Percentiles rank a stretch among this genome's conserved stretches.
Evolutionary conservation across 1,140 invertebrate species (phyloP).

Genomic region (Himalopsyche phryganea): DNA sequence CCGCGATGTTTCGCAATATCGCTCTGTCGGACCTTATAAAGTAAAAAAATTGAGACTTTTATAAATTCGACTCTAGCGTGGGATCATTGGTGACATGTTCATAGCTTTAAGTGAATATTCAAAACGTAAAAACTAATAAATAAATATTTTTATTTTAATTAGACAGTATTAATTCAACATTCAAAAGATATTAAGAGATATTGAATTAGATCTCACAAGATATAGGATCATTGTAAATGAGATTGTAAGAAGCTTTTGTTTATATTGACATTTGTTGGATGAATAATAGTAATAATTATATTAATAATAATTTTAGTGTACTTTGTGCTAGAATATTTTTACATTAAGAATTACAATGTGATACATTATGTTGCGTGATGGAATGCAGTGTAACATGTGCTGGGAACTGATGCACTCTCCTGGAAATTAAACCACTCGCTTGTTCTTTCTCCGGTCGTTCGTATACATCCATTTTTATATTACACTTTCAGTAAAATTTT

Average conservation of each 20-base stretch:
- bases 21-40: constrained; percentile 1
- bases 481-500: no score
- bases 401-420: constrained; percentile 22
- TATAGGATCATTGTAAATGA: constrained; percentile 34
- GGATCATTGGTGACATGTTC: constrained; percentile 34
- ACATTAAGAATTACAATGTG: constrained; percentile 34
- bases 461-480: neutral
- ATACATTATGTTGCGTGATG: constrained; percentile 33
- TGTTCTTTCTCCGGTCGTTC: neutral
- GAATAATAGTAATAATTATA: constrained; percentile 30
- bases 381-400: constrained; percentile 21
- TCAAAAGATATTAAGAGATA: constrained; percentile 36
- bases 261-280: constrained; percentile 30
- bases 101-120: constrained; percentile 34
- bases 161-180: constrained; percentile 36
- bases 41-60: neutral
- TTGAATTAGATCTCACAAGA: constrained; percentile 34
- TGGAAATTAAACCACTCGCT: constrained; percentile 2
- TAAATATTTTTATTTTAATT: constrained; percentile 34
- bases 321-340: constrained; percentile 34
- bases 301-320: constrained; percentile 31
- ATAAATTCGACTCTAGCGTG: constrained; percentile 2
- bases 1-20: constrained; percentile 13
- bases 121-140: constrained; percentile 22
- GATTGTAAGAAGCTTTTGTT: constrained; percentile 28